These are phyloP conservation scores for Drosophila incognita DNA, from an alignment of 2,888 invertebrate species.

Conservation along the genomic window DNA sequence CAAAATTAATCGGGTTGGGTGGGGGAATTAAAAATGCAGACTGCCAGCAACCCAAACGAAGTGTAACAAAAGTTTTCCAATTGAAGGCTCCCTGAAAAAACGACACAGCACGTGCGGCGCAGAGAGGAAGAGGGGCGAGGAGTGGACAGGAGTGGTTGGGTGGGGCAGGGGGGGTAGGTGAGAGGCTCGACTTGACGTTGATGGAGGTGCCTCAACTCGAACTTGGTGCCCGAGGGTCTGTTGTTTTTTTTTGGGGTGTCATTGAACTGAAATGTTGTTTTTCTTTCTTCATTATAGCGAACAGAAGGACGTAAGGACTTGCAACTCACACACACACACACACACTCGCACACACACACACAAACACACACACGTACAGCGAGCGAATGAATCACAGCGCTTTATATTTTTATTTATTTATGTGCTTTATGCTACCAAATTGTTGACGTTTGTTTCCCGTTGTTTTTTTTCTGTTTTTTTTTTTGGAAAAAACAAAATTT, in stretches of 20 bases:
- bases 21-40: slow-evolving; percentile 47
- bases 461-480: too few species aligned
- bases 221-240: slow-evolving; percentile 45
- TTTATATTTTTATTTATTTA: slow-evolving; percentile 73
- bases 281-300: slow-evolving; percentile 40
- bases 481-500: slow-evolving; percentile 19
- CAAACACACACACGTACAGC: not conserved
- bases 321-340: not conserved
- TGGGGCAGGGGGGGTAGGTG: not conserved
- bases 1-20: slow-evolving; percentile 27
- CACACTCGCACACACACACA: not conserved
- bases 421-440: slow-evolving; percentile 69
- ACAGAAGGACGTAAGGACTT: slow-evolving; percentile 29
- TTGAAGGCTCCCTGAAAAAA: slow-evolving; percentile 43
- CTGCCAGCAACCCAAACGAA: slow-evolving; percentile 34
- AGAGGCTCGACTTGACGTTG: slow-evolving; percentile 63
- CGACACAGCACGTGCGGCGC: not conserved
- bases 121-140: not conserved
- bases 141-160: too few species aligned
- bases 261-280: slow-evolving; percentile 75
- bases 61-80: slow-evolving; percentile 76
- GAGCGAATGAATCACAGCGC: slow-evolving; percentile 13
- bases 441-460: slow-evolving; percentile 50
- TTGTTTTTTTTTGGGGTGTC: slow-evolving; percentile 60
- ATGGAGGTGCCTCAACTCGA: slow-evolving; percentile 59